These are phyloP conservation scores for Muricea muricata DNA, from an alignment of 92 coral and sea anemone species.

Conservation along the genomic window DNA sequence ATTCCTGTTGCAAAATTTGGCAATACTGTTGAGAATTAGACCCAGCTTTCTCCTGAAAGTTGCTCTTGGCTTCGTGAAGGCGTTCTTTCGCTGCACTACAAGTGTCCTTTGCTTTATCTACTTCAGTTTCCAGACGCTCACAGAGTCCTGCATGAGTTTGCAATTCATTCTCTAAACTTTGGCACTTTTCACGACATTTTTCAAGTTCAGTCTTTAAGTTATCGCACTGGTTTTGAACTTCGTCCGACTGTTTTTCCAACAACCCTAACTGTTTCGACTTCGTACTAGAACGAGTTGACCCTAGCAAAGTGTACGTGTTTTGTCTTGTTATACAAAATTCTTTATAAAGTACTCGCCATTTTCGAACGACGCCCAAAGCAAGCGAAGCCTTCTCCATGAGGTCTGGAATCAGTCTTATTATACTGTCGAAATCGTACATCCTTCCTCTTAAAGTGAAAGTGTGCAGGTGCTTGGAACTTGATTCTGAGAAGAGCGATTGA, in stretches of 20 bases:
- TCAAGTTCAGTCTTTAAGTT: conserved; percentile 76
- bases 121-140: conserved; percentile 80
- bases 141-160: conserved; percentile 78
- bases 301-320: conserved; percentile 69
- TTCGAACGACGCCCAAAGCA: conserved; percentile 83
- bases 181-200: conserved; percentile 77
- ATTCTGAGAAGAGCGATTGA: conserved; percentile 73
- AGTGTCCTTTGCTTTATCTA: conserved; percentile 73
- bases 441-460: conserved; percentile 79
- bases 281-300: background rate
- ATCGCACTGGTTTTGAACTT: conserved; percentile 74
- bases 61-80: conserved; percentile 73
- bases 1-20: conserved; percentile 85
- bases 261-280: conserved; percentile 52
- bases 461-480: conserved; percentile 76
- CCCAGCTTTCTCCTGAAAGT: conserved; percentile 49
- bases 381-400: conserved; percentile 87
- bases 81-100: conserved; percentile 80
- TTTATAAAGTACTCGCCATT: conserved; percentile 81
- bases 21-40: conserved; percentile 83
- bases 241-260: conserved; percentile 75
- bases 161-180: conserved; percentile 79
- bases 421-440: conserved; percentile 83
- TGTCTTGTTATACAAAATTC: conserved; percentile 54
- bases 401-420: conserved; percentile 87